Percentiles rank a stretch among this genome's conserved stretches.
phyloP scores from a whole-genome alignment of 2,797 vertebrate genomes.

The Thalassophryne amazonica region DNA sequence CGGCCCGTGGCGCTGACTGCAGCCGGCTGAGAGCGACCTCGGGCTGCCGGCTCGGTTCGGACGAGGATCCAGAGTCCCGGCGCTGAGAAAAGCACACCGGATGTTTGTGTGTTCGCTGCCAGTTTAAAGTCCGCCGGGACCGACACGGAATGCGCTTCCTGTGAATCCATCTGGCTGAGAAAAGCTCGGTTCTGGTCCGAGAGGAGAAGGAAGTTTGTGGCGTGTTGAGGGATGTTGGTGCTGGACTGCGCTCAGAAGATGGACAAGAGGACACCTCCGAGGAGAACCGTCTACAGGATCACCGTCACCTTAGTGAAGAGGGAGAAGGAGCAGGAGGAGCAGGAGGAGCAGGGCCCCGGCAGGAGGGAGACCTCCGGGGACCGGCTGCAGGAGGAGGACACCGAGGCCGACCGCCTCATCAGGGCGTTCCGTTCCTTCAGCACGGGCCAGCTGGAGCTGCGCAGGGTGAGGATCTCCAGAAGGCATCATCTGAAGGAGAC shows the following conservation, averaged over 20 bases:
- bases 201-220: background rate
- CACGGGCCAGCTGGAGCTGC: slow-evolving; percentile 90
- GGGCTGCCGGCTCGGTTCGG: background rate
- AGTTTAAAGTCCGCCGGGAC: slow-evolving; percentile 42
- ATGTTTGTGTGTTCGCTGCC: slow-evolving; percentile 9
- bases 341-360: background rate
- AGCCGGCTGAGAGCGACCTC: background rate
- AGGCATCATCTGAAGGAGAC: slow-evolving; percentile 34
- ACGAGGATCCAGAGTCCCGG: background rate
- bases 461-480: slow-evolving; percentile 72
- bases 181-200: background rate
- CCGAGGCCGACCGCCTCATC: slow-evolving; percentile 68
- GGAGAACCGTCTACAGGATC: slow-evolving; percentile 91
- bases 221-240: slow-evolving; percentile 76
- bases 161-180: slow-evolving; percentile 42
- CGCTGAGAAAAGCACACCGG: slow-evolving; percentile 2
- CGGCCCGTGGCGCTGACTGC: background rate
- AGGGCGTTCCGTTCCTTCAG: slow-evolving; percentile 89
- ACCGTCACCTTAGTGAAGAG: slow-evolving; percentile 93
- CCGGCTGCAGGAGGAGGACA: slow-evolving; percentile 79
- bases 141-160: slow-evolving; percentile 39
- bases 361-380: slow-evolving; percentile 62
- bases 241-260: slow-evolving; percentile 78
- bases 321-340: slow-evolving; percentile 73
- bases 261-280: slow-evolving; percentile 81